These are phyloP conservation scores for Caretta caretta DNA, from an alignment of 2,113 vertebrate species.

Conservation along the genomic window DNA sequence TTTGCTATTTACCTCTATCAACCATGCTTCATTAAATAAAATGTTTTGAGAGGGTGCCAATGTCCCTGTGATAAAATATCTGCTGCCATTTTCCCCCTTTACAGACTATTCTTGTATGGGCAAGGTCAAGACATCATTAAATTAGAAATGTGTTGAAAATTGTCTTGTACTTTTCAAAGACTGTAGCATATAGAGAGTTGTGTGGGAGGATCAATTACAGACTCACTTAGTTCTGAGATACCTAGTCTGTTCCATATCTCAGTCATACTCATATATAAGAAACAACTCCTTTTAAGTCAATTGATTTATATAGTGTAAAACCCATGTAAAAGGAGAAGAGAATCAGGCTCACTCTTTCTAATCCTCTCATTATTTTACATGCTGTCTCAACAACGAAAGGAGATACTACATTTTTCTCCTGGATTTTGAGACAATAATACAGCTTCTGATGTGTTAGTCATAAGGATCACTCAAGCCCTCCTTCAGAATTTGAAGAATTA, in stretches of 20 bases:
- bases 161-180: not conserved
- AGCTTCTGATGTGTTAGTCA: not conserved
- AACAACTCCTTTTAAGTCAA: slow-evolving; percentile 6
- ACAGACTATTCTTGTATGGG: not conserved
- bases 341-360: rapidly evolving
- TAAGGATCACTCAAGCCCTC: not conserved
- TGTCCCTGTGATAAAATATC: not conserved
- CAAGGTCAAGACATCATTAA: not conserved
- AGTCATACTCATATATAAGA: not conserved
- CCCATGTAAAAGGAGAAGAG: not conserved
- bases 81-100: not conserved
- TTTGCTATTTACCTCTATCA: not conserved
- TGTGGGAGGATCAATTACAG: not conserved
- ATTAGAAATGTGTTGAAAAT: not conserved
- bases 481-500: not conserved
- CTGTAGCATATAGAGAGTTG: not conserved
- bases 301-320: not conserved
- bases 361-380: not conserved
- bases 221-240: not conserved
- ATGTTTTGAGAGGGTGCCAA: rapidly evolving
- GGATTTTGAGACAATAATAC: not conserved
- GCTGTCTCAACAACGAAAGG: not conserved
- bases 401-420: not conserved
- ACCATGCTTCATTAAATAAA: not conserved
- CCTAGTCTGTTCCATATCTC: not conserved